A percentile compares a stretch with the other conserved stretches of the same genome.
Conservation (phyloP, 2,797 vertebrate genomes). For the Vespertilio murinus region DNA sequence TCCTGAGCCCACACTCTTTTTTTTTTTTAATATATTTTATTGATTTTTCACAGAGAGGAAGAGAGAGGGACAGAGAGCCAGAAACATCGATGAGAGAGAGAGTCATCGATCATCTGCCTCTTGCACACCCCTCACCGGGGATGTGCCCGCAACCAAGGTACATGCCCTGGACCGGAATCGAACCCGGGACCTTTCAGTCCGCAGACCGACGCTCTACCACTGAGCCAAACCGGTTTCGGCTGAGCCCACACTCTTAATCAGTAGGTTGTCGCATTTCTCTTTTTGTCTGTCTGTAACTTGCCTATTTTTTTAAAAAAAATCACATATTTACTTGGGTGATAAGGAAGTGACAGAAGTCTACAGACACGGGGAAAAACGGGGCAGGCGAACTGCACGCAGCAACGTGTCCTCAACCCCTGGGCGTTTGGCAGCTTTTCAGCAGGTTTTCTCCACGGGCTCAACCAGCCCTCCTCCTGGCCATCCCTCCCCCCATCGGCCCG, state of each 20-base stretch:
- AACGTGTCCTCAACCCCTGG: not conserved
- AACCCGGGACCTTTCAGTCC: no score
- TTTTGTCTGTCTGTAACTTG: slow-evolving; percentile 8
- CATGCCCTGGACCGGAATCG: no score
- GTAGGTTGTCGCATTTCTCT: not conserved
- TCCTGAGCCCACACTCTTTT: not conserved
- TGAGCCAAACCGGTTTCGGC: no score
- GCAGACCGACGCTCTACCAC: no score
- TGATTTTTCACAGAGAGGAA: no score
- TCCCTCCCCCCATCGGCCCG: no score
- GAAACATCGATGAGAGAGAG: no score
- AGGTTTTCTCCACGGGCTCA: not conserved
- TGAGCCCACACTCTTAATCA: not conserved
- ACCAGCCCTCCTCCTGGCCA: not conserved
- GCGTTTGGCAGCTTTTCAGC: not conserved
- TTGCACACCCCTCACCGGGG: no score
- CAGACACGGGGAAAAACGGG: not conserved
- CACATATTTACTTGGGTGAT: not conserved
- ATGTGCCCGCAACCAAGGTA: no score
- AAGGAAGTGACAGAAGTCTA: slow-evolving; percentile 5
- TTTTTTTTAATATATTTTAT: no score
- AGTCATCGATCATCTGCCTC: no score
- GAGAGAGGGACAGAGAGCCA: no score
- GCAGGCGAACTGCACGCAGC: not conserved
- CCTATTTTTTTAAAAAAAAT: not conserved